Base-by-base conservation (phyloP, 2,113 vertebrate species). In the Oreamnos americanus region DNA sequence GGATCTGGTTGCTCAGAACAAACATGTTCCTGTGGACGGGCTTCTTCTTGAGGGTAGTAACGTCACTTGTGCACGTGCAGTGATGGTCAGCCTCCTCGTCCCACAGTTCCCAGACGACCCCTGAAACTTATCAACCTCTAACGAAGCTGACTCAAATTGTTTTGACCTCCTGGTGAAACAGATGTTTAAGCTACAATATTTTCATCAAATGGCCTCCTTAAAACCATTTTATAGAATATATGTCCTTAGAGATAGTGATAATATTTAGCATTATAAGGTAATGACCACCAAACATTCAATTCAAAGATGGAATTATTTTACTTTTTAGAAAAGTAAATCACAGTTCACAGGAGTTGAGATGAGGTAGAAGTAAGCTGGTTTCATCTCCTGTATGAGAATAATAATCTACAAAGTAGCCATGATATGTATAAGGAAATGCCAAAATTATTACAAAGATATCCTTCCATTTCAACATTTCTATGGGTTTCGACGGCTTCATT, bases 51-150 rank as follows among this genome's bases (percentile, higher is more conserved):
- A 64, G 17, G 30, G 5, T 39, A 17, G 53, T 25, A 5, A 28
- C 5, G 9, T 53, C 30, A 64, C 4, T 0, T 6, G 2, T 30
- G 9, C 3, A 3, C 9, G 6, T 7, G 7, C 6, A 39, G 13
- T 5, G 19, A 8, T 4, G 5, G 3, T 36, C 13, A 47, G 4
- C 36, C 28, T 10, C 6, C 62, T 15, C 6, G 78, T 53, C 47
- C 45, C 45, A 19, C 33, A 9, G 12, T 43, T 81, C 64, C 43
- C 26, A 43, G 36, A 33, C 1, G 28, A 28, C 3, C 43, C 33
- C 36, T 47, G 25, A 74, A 71, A 78, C 49, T 2, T 14, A 7
- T 0, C 7, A 28, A 36, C 21, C 13, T 86, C 55, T 57, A 30
- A 71, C 0, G 43, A 36, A 94, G 57, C 7, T 7, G 23, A 58